A percentile compares a stretch with the other conserved stretches of the same genome.
phyloP scores from a whole-genome alignment of 2,888 invertebrate species.

The Xylota sylvarum region DNA sequence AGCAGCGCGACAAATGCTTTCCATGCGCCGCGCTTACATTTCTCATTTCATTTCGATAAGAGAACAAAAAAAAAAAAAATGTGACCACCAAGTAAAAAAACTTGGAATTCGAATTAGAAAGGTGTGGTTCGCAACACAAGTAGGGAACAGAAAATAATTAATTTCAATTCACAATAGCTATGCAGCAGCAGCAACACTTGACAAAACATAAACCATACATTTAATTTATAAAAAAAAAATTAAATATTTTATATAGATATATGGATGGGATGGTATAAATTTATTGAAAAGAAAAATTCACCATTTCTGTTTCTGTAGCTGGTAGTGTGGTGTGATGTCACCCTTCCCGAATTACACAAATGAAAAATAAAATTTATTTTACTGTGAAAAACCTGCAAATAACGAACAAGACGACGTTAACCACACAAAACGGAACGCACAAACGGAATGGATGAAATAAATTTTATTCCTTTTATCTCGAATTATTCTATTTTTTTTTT shows the following conservation, averaged over 20 bases:
- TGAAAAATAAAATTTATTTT: conserved; percentile 11
- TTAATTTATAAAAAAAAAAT: conserved; percentile 11
- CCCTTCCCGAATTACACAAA: conserved; percentile 71
- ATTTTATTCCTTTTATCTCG: conserved; percentile 18
- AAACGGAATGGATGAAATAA: conserved; percentile 62
- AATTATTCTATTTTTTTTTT: no score
- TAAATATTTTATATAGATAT: conserved; percentile 24
- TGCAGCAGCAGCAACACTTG: not conserved
- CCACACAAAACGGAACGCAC: conserved; percentile 54
- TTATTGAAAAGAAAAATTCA: conserved; percentile 41
- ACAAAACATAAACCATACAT: not conserved
- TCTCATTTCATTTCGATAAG: conserved; percentile 49
- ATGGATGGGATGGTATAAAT: not conserved
- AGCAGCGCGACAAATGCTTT: not conserved
- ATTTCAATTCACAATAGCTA: not conserved
- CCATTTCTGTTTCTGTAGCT: conserved; percentile 69
- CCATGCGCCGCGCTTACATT: conserved; percentile 20
- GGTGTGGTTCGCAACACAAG: conserved; percentile 70
- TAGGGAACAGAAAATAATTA: not conserved
- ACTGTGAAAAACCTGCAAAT: conserved; percentile 22
- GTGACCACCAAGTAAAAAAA: conserved; percentile 49
- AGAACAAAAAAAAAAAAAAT: conserved; percentile 36
- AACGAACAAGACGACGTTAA: conserved; percentile 34
- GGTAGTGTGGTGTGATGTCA: conserved; percentile 73
- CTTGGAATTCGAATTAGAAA: conserved; percentile 55